These are phyloP conservation scores for Campylomormyrus numenius DNA, from an alignment of 2,113 vertebrate species.

Conservation along the genomic window DNA sequence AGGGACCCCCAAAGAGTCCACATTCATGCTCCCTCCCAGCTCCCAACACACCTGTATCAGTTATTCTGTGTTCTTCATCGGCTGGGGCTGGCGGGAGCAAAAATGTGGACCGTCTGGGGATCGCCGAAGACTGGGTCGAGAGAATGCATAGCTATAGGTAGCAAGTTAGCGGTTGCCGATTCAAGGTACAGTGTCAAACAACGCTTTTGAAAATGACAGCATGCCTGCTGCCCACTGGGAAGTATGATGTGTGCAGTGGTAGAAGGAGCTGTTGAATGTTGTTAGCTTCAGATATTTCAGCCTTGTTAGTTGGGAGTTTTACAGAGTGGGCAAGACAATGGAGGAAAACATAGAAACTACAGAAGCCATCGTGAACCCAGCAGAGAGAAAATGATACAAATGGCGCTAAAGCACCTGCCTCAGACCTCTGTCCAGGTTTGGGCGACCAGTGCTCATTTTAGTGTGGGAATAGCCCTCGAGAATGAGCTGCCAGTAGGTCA, in stretches of 20 bases:
- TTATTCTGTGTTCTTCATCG: not conserved
- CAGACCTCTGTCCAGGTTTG: not conserved
- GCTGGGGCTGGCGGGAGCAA: not conserved
- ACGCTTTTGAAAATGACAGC: not conserved
- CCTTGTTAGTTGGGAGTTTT: not conserved
- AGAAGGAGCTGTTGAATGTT: not conserved
- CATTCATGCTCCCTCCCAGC: not conserved
- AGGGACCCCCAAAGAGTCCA: not conserved
- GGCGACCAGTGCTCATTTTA: not conserved
- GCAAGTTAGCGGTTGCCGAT: not conserved
- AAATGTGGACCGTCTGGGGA: not conserved
- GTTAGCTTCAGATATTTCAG: not conserved
- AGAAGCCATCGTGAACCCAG: not conserved
- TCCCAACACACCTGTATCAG: not conserved
- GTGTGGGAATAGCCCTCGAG: not conserved
- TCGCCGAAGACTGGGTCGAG: not conserved
- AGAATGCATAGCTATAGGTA: not conserved
- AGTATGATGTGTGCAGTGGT: not conserved
- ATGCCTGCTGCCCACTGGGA: not conserved
- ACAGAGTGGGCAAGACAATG: not conserved
- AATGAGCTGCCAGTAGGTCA: not conserved
- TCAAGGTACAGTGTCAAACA: not conserved
- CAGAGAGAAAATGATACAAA: not conserved
- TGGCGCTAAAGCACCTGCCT: not conserved
- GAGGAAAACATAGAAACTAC: not conserved